Base-by-base conservation (phyloP, 2,113 vertebrate species). In the Cyanoderma ruficeps region DNA sequence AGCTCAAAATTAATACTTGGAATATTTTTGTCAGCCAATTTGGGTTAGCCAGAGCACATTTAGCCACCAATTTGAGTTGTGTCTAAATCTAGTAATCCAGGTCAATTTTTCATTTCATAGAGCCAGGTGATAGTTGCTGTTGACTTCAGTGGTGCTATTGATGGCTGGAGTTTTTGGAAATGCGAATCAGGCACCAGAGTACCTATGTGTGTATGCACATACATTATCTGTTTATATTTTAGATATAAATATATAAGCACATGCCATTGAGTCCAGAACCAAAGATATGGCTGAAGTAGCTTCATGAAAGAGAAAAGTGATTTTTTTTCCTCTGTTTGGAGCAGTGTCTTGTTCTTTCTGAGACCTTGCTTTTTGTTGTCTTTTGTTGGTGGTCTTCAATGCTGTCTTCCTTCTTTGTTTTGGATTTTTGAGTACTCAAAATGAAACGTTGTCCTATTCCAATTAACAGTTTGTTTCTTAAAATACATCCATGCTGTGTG, bases 381-480 rank as follows among this genome's bases (percentile, higher is more conserved):
- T 83, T 75, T 31, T 13, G 7, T 47, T 4, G 2, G 10, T 59
- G 12, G 7, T 56, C 37, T 46, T 67, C 46, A 78, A 0, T 47
- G n/a, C 22, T 42, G 8, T 63, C 55, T 56, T 70, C 6, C 10
- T 7, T 52, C 56, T 71, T 57, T 44, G 10, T 22, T 74, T 93
- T 42, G 10, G 1, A n/a, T 25, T 78, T 88, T 91, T n/a, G 33
- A 24, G 7, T 75, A n/a, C 10, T 52, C 15, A 24, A 50, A 70
- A 65, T 21, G 8, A 77, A 80, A 47, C 0, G 0, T 7, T 13
- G 2, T 17, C 16, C 22, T 59, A 18, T 61, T 83, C 14, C 28
- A 55, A 14, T 49, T 49, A 74, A 30, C 15, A 25, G 2, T 61
- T 64, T 79, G 14, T 82, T 83, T 90, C 42, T 82, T 89, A 49